phyloP scores from a whole-genome alignment of 2,113 vertebrate species.

The Mastomys natalensis region DNA sequence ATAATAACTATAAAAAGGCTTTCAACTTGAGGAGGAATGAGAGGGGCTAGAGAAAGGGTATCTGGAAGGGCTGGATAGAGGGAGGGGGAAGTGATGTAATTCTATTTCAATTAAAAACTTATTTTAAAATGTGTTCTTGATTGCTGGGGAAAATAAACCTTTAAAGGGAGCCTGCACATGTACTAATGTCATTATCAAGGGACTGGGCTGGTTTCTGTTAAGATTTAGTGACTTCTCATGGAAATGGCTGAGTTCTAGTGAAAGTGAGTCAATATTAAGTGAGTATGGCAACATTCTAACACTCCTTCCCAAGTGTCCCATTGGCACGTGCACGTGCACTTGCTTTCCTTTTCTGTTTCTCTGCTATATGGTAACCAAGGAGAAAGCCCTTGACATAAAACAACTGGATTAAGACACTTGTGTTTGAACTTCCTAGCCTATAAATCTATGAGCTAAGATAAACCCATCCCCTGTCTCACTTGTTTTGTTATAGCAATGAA shows the following conservation, averaged over 20 bases:
- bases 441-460: background rate
- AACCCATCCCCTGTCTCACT: background rate
- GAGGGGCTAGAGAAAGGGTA: background rate
- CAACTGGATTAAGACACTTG: background rate
- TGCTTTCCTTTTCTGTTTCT: background rate
- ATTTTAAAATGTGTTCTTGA: background rate
- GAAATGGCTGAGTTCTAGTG: background rate
- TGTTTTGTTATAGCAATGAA: background rate
- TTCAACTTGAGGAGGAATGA: background rate
- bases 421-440: background rate
- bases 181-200: background rate
- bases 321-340: fast-evolving
- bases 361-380: background rate
- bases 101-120: background rate
- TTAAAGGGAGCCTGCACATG: background rate
- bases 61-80: background rate
- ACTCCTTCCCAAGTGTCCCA: background rate
- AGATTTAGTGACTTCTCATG: background rate
- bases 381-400: background rate
- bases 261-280: background rate
- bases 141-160: background rate
- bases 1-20: background rate
- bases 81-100: background rate
- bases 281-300: background rate
- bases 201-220: background rate